A percentile compares a stretch with the other conserved stretches of the same genome.
These are phyloP conservation scores for Drosophila algonquin DNA, from an alignment of 2,888 invertebrate genomes.

Conservation along the genomic window DNA sequence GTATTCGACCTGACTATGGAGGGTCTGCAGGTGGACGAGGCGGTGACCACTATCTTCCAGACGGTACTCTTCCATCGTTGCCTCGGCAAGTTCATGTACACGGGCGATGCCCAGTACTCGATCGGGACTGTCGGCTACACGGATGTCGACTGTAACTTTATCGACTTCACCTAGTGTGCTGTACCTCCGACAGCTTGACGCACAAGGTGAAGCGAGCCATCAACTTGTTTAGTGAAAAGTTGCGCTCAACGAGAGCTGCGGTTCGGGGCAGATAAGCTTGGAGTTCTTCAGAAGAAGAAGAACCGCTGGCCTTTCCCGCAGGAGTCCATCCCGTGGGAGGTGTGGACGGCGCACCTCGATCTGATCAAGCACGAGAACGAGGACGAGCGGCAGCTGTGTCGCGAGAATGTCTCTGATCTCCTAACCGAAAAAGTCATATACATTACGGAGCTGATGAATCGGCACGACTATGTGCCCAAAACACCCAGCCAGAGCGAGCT, in stretches of 20 bases:
- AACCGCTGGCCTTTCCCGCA: constrained; percentile 95
- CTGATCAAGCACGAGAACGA: constrained; percentile 93
- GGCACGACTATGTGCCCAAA: constrained; percentile 97
- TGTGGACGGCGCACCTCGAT: constrained; percentile 97
- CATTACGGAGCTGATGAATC: constrained; percentile 97
- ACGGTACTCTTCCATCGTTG: constrained; percentile 95
- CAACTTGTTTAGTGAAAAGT: constrained; percentile 90
- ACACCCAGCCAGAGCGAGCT: constrained; percentile 96
- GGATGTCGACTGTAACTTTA: constrained; percentile 98
- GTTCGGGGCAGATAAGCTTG: constrained; percentile 94
- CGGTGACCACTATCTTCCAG: constrained; percentile 95
- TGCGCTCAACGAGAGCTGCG: constrained; percentile 89
- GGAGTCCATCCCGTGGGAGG: constrained; percentile 98
- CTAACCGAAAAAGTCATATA: constrained; percentile 96
- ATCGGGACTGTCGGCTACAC: constrained; percentile 97
- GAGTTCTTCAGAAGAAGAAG: constrained; percentile 97
- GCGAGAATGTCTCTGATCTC: constrained; percentile 94
- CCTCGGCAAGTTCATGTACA: constrained; percentile 96
- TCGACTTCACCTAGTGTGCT: constrained; percentile 99
- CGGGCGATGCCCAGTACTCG: constrained; percentile 96
- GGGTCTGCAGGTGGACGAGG: constrained; percentile 96
- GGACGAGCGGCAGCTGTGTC: constrained; percentile 92
- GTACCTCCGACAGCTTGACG: constrained; percentile 92
- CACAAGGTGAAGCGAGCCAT: constrained; percentile 90
- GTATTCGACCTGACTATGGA: constrained; percentile 93